Evolutionary conservation across 2,113 vertebrate species (phyloP).

Genomic region (Lontra canadensis): DNA sequence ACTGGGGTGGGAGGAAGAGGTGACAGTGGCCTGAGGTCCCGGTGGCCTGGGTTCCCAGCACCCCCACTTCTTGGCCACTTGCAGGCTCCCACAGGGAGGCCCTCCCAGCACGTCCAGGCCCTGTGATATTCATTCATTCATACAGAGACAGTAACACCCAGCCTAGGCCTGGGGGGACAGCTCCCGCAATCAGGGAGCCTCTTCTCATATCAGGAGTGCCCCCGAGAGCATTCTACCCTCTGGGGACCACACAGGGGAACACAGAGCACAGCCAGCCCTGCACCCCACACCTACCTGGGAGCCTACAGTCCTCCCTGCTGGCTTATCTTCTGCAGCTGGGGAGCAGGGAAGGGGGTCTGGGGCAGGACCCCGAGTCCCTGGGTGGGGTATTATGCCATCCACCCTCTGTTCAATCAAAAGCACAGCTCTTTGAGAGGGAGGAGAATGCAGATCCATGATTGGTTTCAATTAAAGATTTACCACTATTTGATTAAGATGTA

Average conservation of each 20-base stretch:
- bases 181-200: accelerated
- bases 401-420: conserved; percentile 59
- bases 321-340: background rate
- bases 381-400: conserved; percentile 27
- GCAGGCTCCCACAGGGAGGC: no score
- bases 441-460: conserved; percentile 58
- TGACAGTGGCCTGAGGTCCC: background rate
- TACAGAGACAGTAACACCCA: background rate
- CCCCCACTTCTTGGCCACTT: background rate
- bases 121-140: accelerated
- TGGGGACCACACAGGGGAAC: conserved; percentile 22
- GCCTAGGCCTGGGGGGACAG: background rate
- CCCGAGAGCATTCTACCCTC: background rate
- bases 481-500: conserved; percentile 71
- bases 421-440: conserved; percentile 49
- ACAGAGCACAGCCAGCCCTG: background rate
- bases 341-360: background rate
- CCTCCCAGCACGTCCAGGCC: background rate
- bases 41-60: background rate
- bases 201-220: background rate
- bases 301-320: background rate
- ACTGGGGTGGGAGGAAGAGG: background rate
- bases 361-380: background rate
- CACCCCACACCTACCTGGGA: background rate
- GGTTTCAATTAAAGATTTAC: conserved; percentile 75